phyloP scores from a whole-genome alignment of 64 coral and sea anemone genomes.

The Montipora sp. region DNA sequence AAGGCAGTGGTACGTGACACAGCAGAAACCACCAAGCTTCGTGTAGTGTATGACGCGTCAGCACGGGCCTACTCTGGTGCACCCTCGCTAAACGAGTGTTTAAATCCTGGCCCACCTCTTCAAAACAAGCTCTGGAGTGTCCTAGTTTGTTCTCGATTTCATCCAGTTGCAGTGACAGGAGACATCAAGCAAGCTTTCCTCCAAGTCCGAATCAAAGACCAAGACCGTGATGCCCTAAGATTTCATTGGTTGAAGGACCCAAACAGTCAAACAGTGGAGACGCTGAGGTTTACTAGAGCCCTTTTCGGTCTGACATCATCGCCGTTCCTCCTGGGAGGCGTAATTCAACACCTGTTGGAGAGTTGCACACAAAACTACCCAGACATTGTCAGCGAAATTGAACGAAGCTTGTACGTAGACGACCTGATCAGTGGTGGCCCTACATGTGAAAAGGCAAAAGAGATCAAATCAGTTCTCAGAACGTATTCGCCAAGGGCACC shows the following conservation, averaged over 20 bases:
- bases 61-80: no score
- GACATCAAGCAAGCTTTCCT: constrained; percentile 33
- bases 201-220: constrained; percentile 26
- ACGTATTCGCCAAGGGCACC: no score
- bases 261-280: constrained; percentile 30
- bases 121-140: constrained; percentile 31
- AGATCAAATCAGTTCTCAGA: constrained; percentile 38
- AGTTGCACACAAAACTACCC: constrained; percentile 1
- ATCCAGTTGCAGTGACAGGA: background rate
- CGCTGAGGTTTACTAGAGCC: constrained; percentile 13
- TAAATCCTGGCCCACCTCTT: constrained; percentile 7
- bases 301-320: constrained; percentile 4
- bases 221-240: background rate
- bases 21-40: constrained; percentile 18
- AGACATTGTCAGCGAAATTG: constrained; percentile 6
- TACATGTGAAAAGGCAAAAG: constrained; percentile 29
- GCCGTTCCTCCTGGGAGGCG: constrained; percentile 11
- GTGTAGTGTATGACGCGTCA: background rate
- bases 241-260: constrained; percentile 19
- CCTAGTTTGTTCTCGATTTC: constrained; percentile 14
- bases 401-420: constrained; percentile 44
- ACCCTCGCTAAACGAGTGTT: background rate
- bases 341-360: background rate
- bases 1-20: constrained; percentile 9
- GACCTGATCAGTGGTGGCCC: constrained; percentile 41